Evolutionary conservation across 2,797 vertebrate genomes (phyloP), one percentile per base, ranked within the genome.

Genomic region (Danionella dracula): DNA sequence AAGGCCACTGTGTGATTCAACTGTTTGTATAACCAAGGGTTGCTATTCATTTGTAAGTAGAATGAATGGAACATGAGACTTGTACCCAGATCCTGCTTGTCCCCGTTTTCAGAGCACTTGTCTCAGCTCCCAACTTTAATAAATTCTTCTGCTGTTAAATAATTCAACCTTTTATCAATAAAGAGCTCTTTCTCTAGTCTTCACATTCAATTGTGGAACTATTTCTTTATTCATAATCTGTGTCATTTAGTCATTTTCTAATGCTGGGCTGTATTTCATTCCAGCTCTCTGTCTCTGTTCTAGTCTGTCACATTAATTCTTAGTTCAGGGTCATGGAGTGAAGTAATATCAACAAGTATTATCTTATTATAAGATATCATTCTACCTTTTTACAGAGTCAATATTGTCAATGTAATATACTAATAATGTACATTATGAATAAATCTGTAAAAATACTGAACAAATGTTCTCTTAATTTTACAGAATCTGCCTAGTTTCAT

Each of bases 161-260:
- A 66, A 79, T 81, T 78, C 71, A 79, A 59, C 58, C 75, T 82
- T 79, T 80, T 80, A 79, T 79, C 78, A 80, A 82, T 82, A 78
- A 79, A 74, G 70, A 75, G 74, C 70, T 79, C 74, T 79, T 75
- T 76, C 78, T n/a, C 76, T 77, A 78, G 71, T 72, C 68, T 70
- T 77, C 70, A 58, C 65, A 50, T 78, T 79, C 76, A 74, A 69
- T 75, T 64, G 44, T 51, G 68, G 42, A 69, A 54, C 72, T 70
- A 19, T 73, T 79, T 75, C 65, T 78, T 78, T 75, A 66, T 78
- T 77, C 76, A 75, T 78, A 63, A 76, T 62, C 45, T 50, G 19
- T 68, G 59, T 73, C 62, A 68, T 70, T 76, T 71, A 42, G 60
- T 74, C 65, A 64, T 40, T 66, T 60, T 75, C 54, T 76, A 71